Base-by-base conservation (phyloP, 2,888 invertebrate genomes). In the Leptopilina myrica region DNA sequence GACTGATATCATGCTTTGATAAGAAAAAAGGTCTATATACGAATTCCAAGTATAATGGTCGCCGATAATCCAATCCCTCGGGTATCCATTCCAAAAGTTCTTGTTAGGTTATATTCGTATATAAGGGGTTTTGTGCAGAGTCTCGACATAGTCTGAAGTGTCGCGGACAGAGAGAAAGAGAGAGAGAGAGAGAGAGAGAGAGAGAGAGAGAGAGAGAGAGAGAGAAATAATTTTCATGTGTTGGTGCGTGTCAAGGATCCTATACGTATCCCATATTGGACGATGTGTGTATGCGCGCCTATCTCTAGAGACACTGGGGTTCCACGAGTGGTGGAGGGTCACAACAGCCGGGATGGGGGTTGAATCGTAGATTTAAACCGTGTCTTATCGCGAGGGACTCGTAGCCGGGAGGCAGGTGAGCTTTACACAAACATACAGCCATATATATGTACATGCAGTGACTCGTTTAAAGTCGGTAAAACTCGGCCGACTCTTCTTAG, bases 321-420 rank as follows among this genome's bases (percentile, higher is more conserved):
- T 49, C 67, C 40, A 46, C 43, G 40, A 26, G 76, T 59, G 40
- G 46, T 26, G 65, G 26, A 40, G 75, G 56, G 14, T 53, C n/a
- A 6, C 9, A 5, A 40, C 40, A 69, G 76, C 40, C 66, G 76
- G 79, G 79, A 81, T 82, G 64, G 81, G 33, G 82, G 80, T 67
- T 83, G 86, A 86, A 86, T 88, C 87, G 86, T 88, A 84, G 87
- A 88, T 89, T 88, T 87, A 84, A 88, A 87, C 87, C 88, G 88
- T 89, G 89, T 88, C 89, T 88, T 89, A 89, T 89, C 89, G 84
- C 89, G 85, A 78, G 86, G 85, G 85, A 86, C 86, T 86, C 81
- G 81, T 89, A 86, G 87, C 89, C 87, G 82, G 81, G 80, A 81
- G 86, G 84, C 81, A 76, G 78, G 65, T 64, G 59, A 59, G 73